Percentiles rank a stretch among this genome's conserved stretches.
Evolutionary conservation across 37 sponge, comb jelly and placozoan genomes (phyloP).

Genomic region (Beroe ovata): DNA sequence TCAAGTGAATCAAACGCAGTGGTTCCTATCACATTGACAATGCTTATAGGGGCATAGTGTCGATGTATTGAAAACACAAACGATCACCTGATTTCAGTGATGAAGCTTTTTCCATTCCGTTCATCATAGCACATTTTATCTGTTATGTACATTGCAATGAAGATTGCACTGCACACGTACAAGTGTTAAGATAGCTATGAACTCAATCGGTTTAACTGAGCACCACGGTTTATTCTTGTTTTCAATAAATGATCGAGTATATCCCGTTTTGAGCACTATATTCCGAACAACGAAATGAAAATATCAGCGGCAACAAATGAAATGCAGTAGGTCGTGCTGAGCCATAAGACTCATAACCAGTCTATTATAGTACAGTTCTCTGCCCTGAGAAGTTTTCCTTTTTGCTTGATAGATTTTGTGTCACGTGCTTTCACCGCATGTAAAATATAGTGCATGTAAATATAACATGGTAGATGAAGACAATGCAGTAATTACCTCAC

Average conservation of each 20-base stretch:
- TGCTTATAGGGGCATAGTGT: no score
- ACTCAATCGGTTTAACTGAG: no score
- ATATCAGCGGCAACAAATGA: background rate
- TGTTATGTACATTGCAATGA: background rate
- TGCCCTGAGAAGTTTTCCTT: background rate
- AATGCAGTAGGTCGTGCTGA: background rate
- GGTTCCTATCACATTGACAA: no score
- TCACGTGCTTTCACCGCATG: background rate
- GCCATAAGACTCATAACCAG: background rate
- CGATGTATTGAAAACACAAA: no score
- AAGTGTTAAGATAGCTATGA: no score
- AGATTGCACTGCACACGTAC: no score
- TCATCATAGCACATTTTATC: background rate
- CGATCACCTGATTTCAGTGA: background rate
- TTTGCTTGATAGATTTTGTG: background rate
- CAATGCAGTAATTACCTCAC: background rate
- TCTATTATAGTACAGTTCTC: background rate
- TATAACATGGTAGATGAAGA: background rate
- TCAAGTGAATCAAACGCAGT: no score
- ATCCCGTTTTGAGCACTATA: no score
- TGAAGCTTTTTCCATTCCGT: background rate
- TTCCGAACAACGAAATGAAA: no score
- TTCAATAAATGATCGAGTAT: no score
- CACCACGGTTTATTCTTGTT: no score
- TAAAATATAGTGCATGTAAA: background rate